Evolutionary conservation across 2,888 invertebrate genomes (phyloP), one percentile per base, ranked within the genome.

Genomic region (Anagyrus pseudococci): DNA sequence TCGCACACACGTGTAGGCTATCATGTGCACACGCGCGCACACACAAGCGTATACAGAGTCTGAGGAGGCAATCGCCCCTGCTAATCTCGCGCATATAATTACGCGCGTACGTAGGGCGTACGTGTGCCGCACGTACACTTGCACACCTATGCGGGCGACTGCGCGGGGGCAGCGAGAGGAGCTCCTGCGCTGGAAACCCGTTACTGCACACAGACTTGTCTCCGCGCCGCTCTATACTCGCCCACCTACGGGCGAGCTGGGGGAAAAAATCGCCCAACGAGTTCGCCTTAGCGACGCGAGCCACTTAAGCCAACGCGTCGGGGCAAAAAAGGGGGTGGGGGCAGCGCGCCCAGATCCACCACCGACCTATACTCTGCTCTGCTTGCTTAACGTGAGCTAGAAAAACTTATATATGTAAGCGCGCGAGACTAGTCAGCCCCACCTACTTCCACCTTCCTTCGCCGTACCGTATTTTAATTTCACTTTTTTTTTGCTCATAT

Each of bases 191-290:
- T 4, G 29, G 4, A 10, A 10, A 37, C 23, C 61, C 55, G 55
- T 61, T 55, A 56, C n/a, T n/a, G n/a, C n/a, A n/a, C 37, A 43
- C 41, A 60, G 48, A 60, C 61, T 61, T 61, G 61, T 61, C 55
- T 49, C 53, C 61, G 17, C 46, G 33, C 37, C 15, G 22, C 37
- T 4, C 4, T 4, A 37, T 37, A 8, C 2, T 13, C 4, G 10
- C 29, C 29, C 15, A 37, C 33, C 15, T 37, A 37, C 15, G 33
- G 4, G 37, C 22, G 22, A 52, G 33, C 22, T 23, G 3, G 33
- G 33, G 33, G 33, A 37, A 8, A 15, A 23, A 56, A 47, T 37
- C 20, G n/a, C n/a, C n/a, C n/a, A n/a, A n/a, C n/a, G n/a, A n/a
- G n/a, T n/a, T n/a, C n/a, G n/a, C n/a, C n/a, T n/a, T n/a, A n/a